Conservation (phyloP, 2,797 vertebrate species). For the Tenualosa ilisha region DNA sequence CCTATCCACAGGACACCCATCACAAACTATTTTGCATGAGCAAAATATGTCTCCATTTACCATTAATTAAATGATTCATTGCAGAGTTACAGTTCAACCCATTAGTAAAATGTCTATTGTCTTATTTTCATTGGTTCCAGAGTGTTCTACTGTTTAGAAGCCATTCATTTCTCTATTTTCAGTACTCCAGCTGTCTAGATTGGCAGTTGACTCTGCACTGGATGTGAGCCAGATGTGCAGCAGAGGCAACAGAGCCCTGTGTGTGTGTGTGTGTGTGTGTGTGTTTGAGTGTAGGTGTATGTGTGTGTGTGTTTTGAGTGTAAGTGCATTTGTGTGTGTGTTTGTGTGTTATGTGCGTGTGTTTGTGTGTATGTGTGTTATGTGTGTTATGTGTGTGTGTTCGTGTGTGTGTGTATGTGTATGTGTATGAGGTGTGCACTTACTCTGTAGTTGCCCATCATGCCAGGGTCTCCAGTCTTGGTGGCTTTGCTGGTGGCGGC, state of each 20-base stretch:
- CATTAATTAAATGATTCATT: background rate
- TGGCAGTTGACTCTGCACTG: background rate
- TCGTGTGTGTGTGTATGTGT: too few species aligned
- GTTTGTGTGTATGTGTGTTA: background rate
- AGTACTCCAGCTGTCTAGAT: background rate
- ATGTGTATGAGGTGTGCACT: constrained; percentile 57
- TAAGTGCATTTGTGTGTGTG: too few species aligned
- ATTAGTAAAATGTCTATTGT: background rate
- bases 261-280: too few species aligned
- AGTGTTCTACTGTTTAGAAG: background rate
- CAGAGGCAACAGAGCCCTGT: background rate
- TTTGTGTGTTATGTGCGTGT: background rate
- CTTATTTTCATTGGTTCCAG: too few species aligned
- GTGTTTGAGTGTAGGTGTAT: too few species aligned
- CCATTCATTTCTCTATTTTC: background rate
- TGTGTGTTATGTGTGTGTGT: too few species aligned
- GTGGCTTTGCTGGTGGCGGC: constrained; percentile 75
- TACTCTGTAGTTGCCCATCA: constrained; percentile 84
- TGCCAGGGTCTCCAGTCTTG: constrained; percentile 80
- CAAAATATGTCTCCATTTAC: background rate
- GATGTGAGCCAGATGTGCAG: background rate
- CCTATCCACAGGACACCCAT: too few species aligned
- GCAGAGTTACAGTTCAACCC: background rate
- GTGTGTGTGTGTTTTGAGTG: too few species aligned
- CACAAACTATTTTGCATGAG: background rate